phyloP scores from a whole-genome alignment of 2,888 invertebrate species.

The Netelia fuscicornis region DNA sequence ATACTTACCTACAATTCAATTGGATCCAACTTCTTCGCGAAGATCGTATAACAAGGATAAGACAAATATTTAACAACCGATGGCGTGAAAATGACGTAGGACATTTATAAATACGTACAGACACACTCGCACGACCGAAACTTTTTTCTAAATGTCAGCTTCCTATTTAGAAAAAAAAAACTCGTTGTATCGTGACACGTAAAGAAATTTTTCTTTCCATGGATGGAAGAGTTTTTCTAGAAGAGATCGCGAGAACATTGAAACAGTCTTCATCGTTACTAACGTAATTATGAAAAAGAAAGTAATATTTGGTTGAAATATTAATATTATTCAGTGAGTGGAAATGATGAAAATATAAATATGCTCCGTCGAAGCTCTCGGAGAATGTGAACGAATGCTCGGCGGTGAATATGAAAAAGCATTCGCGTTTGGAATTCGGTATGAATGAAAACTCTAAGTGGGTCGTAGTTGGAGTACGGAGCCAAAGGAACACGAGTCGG shows the following conservation, averaged over 20 bases:
- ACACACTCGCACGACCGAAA: too few species aligned
- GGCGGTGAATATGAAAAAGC: conserved; percentile 45
- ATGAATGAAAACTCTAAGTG: conserved; percentile 64
- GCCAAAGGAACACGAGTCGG: conserved; percentile 56
- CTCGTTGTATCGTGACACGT: too few species aligned
- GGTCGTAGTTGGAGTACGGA: conserved; percentile 61
- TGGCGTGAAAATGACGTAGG: too few species aligned
- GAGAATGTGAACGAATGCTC: not conserved
- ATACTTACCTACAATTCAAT: too few species aligned
- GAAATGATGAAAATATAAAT: conserved; percentile 2
- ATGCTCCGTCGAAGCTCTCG: not conserved
- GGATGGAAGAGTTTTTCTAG: not conserved
- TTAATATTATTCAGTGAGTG: not conserved
- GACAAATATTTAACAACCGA: too few species aligned
- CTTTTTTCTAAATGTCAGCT: too few species aligned
- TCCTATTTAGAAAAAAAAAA: too few species aligned
- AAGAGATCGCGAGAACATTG: not conserved
- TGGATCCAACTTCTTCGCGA: too few species aligned
- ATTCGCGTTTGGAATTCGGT: conserved; percentile 25
- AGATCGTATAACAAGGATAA: too few species aligned
- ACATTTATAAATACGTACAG: too few species aligned
- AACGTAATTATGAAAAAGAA: not conserved
- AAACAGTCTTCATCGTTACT: not conserved
- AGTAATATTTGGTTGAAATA: not conserved
- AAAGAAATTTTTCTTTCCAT: too few species aligned